Evolutionary conservation across 2,797 vertebrate genomes (phyloP).

Genomic region (Chloroceryle amazona): DNA sequence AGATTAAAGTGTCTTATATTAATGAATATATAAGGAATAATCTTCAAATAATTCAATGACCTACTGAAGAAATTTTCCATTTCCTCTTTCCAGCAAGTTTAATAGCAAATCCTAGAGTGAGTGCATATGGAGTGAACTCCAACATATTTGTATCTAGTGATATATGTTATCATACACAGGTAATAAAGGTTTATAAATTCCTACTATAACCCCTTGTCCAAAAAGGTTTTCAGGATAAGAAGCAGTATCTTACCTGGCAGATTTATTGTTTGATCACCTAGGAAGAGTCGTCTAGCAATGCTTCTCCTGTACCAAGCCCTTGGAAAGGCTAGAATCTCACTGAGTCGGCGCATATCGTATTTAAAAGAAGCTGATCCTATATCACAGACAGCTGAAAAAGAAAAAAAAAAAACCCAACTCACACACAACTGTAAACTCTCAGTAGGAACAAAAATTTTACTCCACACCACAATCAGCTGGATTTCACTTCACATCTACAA

Average conservation of each 20-base stretch:
- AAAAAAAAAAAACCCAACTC: background rate
- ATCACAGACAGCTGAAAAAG: slow-evolving; percentile 92
- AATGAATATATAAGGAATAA: background rate
- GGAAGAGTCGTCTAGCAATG: slow-evolving; percentile 95
- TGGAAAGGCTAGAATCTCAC: slow-evolving; percentile 97
- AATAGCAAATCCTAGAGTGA: background rate
- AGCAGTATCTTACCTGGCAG: slow-evolving; percentile 86
- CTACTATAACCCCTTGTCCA: background rate
- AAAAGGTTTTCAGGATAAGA: background rate
- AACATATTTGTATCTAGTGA: background rate
- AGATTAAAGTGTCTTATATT: background rate
- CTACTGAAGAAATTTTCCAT: background rate
- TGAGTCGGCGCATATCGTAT: slow-evolving; percentile 97
- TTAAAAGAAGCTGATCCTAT: slow-evolving; percentile 99
- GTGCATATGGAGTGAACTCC: background rate
- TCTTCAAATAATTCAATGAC: background rate
- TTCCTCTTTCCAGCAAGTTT: background rate
- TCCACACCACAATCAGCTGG: background rate
- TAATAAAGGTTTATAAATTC: background rate
- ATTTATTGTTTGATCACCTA: slow-evolving; percentile 98
- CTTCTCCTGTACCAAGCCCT: slow-evolving; percentile 98
- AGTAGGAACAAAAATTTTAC: background rate
- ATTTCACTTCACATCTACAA: background rate
- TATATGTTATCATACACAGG: fast-evolving
- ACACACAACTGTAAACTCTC: background rate